Conservation (phyloP, 1,140 invertebrate genomes). For the Diplogasteroides magnus region DNA sequence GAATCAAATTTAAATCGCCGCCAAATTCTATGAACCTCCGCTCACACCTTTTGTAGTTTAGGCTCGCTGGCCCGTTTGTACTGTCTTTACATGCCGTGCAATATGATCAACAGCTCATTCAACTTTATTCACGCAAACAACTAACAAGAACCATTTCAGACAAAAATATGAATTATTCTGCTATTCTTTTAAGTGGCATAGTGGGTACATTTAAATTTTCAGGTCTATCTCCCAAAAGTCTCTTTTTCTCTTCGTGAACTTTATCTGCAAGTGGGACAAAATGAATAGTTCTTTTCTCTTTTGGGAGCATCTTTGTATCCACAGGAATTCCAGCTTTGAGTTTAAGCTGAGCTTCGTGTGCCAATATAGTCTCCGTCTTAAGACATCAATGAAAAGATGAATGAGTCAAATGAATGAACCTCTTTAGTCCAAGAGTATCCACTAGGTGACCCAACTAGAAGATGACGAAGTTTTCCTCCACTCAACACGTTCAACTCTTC, state of each 20-base stretch:
- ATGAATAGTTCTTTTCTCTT: constrained; percentile 1
- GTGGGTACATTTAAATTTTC: neutral
- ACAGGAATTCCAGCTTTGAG: constrained; percentile 33
- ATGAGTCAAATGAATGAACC: constrained; percentile 14
- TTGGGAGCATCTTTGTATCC: constrained; percentile 49
- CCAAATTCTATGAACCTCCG: too few species aligned
- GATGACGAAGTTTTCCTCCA: constrained; percentile 47
- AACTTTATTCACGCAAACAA: neutral
- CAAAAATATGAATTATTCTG: neutral
- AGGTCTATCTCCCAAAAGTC: neutral
- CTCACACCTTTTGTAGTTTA: too few species aligned
- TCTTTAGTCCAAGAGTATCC: constrained; percentile 51
- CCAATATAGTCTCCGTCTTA: constrained; percentile 49
- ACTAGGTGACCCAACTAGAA: constrained; percentile 53
- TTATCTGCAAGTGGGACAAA: neutral
- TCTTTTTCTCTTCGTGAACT: neutral
- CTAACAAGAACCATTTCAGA: neutral
- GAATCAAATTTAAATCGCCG: too few species aligned
- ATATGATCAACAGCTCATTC: too few species aligned
- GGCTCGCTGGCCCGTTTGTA: too few species aligned
- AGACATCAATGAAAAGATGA: constrained; percentile 14
- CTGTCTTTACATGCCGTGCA: too few species aligned
- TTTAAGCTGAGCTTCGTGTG: constrained; percentile 39
- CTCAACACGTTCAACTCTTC: constrained; percentile 43
- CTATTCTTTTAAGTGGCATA: neutral